Conservation (phyloP, 2,797 vertebrate genomes). For the Atherinosoma microstoma region DNA sequence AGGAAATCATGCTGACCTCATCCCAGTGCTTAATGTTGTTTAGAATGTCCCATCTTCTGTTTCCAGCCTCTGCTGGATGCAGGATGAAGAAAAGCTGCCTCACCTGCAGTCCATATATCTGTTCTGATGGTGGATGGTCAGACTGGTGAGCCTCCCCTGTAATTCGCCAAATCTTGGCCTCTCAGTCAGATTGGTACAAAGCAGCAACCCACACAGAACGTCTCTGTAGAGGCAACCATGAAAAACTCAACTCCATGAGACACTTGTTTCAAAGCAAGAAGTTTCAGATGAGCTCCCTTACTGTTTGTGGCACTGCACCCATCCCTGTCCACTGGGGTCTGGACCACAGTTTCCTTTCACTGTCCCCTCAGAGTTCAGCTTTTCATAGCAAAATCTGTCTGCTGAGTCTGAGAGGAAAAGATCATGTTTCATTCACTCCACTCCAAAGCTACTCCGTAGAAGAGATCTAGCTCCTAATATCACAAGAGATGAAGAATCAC, state of each 20-base stretch:
- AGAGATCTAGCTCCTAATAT: background rate
- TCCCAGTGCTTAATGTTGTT: background rate
- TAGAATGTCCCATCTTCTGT: background rate
- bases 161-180: constrained; percentile 90
- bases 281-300: constrained; percentile 75
- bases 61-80: background rate
- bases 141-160: constrained; percentile 90
- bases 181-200: constrained; percentile 91
- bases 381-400: constrained; percentile 96
- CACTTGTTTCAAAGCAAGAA: background rate
- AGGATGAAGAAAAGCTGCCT: constrained; percentile 23
- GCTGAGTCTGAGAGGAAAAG: constrained; percentile 83
- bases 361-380: constrained; percentile 93
- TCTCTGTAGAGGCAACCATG: constrained; percentile 81
- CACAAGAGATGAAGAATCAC: background rate
- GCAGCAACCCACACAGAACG: constrained; percentile 93
- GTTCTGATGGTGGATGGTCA: constrained; percentile 95
- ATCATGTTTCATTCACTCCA: background rate
- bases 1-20: background rate
- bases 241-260: background rate
- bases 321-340: constrained; percentile 84
- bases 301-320: constrained; percentile 96
- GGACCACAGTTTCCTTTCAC: constrained; percentile 95
- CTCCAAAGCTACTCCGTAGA: background rate
- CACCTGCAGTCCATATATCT: constrained; percentile 96